Base-by-base conservation (phyloP, 2,113 vertebrate genomes). In the Phrynosoma blainvillii region DNA sequence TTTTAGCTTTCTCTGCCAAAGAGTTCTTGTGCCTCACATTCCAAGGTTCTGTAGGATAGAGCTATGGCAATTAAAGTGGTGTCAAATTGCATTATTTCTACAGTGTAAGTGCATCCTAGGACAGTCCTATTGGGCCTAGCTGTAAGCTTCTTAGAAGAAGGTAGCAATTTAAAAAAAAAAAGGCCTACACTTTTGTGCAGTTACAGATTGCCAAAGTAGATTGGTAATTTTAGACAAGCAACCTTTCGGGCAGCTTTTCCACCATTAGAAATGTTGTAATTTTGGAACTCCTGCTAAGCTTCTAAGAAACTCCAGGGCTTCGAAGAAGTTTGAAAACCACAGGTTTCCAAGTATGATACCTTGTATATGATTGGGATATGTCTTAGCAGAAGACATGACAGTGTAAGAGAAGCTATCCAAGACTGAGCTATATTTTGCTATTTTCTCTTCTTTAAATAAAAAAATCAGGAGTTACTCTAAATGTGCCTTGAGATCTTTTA, bases 401-500 rank as follows among this genome's bases (percentile, higher is more conserved):
- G 0, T 71, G 14, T 13, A 82, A 83, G 13, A 1, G 5, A 10
- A 6, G 5, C 0, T 5, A 20, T 84, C 2, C n/a, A 16, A 4
- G 47, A 0, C 81, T 42, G 27, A 30, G 86, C 30, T 42, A 21
- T 47, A 1, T 6, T 71, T 71, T 71, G 56, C 1, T 13, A 62
- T 62, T 13, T 10, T 62, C 13, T 62, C 59, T 13, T 62, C 7
- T 13, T 62, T 20, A 62, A 62, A 62, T 16, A 13, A 62, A 62
- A 16, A 16, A 62, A 87, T 47, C 47, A 47, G 81, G 84, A 89
- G 87, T 93, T 86, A 84, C 70, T 92, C 62, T 47, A 47, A 27
- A 66, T 86, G 88, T 84, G 56, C 68, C 85, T 90, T 82, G 65
- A 77, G 79, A 73, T 79, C 87, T 32, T 89, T 65, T 92, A 84